Evolutionary conservation across 2,797 vertebrate genomes (phyloP), one percentile per base, ranked within the genome.

Genomic region (Schizothorax lantsangensis): DNA sequence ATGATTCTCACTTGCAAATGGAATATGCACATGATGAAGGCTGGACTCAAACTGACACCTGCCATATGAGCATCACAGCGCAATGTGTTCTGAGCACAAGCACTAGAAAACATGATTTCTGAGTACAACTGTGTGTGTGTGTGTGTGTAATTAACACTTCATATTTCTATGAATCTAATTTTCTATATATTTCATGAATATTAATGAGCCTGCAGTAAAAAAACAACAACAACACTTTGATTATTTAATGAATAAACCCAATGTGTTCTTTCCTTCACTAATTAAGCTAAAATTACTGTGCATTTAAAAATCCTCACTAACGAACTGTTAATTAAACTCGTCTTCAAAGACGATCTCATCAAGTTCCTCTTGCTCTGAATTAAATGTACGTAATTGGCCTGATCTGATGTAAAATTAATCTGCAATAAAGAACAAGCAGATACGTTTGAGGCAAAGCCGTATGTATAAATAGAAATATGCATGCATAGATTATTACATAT

Each of bases 281-380:
- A 91, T 88, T 83, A 89, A 85, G 78, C 68, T 86, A 83, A 88
- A 85, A 88, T 83, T 87, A 88, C 84, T 84, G 66, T 64, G 81
- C 87, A 77, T 87, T 86, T 83, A 84, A 89, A 91, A 66, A 74
- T 45, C 54, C 49, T 84, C 47, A 23, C 68, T 66, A 83, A 86
- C 17, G 8, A 59, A 81, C 33, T 64, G 30, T 49, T 90, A 84
- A 90, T 91, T 84, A 85, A 84, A 85, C 81, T 59, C 81, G 36
- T 88, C 86, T 85, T 90, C 82, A 88, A 90, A 89, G 86, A 88
- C 83, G n/a, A 75, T 84, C 87, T 90, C 88, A 89, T 85, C 79
- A 87, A 73, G 69, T 59, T 78, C 38, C 43, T 30, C 57, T n/a
- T 74, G 74, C 77, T 49, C 54, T 40, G 33, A 84, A 83, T 77